A percentile compares a stretch with the other conserved stretches of the same genome.
These are phyloP conservation scores for Poecilia velifera DNA, from an alignment of 2,797 vertebrate genomes.

Conservation along the genomic window DNA sequence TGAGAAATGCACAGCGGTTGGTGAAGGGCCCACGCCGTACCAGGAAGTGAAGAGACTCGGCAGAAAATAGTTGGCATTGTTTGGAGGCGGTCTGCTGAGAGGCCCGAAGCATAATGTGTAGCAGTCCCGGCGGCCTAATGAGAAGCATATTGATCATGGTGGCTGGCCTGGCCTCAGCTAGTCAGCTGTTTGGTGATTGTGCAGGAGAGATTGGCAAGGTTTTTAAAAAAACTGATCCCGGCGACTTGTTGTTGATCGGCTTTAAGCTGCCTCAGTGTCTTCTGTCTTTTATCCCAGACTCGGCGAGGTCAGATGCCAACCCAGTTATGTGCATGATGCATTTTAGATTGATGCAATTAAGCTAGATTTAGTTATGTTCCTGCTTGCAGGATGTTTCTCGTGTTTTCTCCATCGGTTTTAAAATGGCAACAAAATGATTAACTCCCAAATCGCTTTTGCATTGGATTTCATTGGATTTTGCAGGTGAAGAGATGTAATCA, in stretches of 20 bases:
- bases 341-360: not conserved
- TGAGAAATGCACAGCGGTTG: slow-evolving; percentile 63
- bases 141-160: slow-evolving; percentile 56
- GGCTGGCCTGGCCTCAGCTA: slow-evolving; percentile 24
- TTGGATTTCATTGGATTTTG: not conserved
- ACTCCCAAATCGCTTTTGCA: not conserved
- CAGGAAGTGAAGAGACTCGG: slow-evolving; percentile 75
- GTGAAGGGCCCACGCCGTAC: slow-evolving; percentile 72
- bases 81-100: slow-evolving; percentile 57
- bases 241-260: slow-evolving; percentile 5
- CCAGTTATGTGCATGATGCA: not conserved
- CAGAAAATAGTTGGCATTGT: slow-evolving; percentile 77
- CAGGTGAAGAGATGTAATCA: not conserved
- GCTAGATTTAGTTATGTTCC: not conserved
- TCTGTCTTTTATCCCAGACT: not conserved
- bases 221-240: slow-evolving; percentile 20
- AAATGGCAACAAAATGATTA: not conserved
- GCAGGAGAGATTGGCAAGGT: slow-evolving; percentile 23
- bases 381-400: not conserved
- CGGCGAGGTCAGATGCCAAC: not conserved
- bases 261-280: not conserved
- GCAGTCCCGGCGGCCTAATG: slow-evolving; percentile 45
- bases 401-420: not conserved
- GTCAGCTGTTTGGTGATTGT: slow-evolving; percentile 49
- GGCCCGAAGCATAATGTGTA: slow-evolving; percentile 41